These are phyloP conservation scores for Choreutis nemorana DNA, from an alignment of 2,888 invertebrate genomes.

Conservation along the genomic window DNA sequence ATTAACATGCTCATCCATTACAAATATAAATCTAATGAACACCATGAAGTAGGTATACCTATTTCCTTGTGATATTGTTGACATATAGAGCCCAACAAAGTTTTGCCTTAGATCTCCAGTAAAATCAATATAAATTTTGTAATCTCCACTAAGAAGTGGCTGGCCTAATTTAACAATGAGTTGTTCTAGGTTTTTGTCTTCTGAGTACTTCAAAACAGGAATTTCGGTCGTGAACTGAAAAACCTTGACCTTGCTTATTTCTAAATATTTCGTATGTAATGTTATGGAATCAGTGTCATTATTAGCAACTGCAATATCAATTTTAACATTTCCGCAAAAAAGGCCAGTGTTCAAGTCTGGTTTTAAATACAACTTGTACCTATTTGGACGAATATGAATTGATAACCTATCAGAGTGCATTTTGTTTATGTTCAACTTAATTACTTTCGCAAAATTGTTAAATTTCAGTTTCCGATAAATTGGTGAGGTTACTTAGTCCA, in stretches of 20 bases:
- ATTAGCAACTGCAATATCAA: constrained; percentile 37
- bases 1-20: no score
- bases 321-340: constrained; percentile 40
- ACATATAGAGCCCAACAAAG: constrained; percentile 78
- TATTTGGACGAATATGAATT: constrained; percentile 29
- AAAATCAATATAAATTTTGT: constrained; percentile 68
- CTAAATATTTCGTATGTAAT: constrained; percentile 67
- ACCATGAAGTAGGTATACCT: no score
- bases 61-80: no score
- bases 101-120: constrained; percentile 70
- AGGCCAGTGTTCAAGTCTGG: constrained; percentile 32
- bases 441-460: no score
- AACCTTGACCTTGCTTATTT: constrained; percentile 47
- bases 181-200: constrained; percentile 37
- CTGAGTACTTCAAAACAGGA: constrained; percentile 26
- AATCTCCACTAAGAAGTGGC: constrained; percentile 34
- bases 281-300: constrained; percentile 45
- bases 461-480: no score
- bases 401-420: constrained; percentile 35
- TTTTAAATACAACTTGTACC: constrained; percentile 36
- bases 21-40: no score
- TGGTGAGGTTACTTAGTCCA: no score
- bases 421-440: constrained; percentile 19
- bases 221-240: constrained; percentile 24
- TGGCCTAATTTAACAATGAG: constrained; percentile 33